Evolutionary conservation across 2,113 vertebrate species (phyloP), one percentile per base, ranked within the genome.

Genomic region (Sinocyclocheilus grahami): DNA sequence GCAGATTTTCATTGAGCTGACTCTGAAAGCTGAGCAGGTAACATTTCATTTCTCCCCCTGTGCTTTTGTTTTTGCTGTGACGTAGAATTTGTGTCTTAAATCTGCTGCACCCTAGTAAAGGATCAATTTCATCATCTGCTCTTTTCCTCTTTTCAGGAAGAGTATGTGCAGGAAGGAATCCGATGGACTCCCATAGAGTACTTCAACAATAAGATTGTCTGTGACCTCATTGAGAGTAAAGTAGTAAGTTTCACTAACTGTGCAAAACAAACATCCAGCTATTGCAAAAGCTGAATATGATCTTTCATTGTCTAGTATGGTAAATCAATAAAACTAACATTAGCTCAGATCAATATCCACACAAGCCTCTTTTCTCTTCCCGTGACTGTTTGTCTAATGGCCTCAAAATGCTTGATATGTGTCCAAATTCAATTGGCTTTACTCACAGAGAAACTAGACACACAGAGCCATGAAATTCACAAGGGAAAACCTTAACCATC

Each of bases 1-100:
- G 92, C 98, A 99, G 94, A 99, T 99, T 86, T 99, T 99, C 92
- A 99, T 99, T 79, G 98, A 99, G 90, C 93, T 99, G 87, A 99
- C 98, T 0, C 93, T 99, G 76, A 99, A 99, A 90, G 97, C 98
- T 7, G 98, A 99, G 90, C 98, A 99, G 97, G 98, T 99, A 94
- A 95, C 4, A 33, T 18, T 46, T 72, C 7, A 48, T 48, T 48
- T 48, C 11, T 4, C 7, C 65, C 65, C 65, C 2, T 33, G 27
- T 69, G 51, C 48, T 75, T 80, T 4, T 30, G 1, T 51, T 62
- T 18, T 83, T 11, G 16, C 18, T 67, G 6, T 11, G 2, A 14
- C 14, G 3, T 80, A 6, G 22, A 48, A 11, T 82, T 53, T 53
- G 1, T 53, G 51, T 18, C 11, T 24, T 75, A 5, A n/a, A 48